Conservation (phyloP, 2,888 invertebrate species). For the Arctia plantaginis region DNA sequence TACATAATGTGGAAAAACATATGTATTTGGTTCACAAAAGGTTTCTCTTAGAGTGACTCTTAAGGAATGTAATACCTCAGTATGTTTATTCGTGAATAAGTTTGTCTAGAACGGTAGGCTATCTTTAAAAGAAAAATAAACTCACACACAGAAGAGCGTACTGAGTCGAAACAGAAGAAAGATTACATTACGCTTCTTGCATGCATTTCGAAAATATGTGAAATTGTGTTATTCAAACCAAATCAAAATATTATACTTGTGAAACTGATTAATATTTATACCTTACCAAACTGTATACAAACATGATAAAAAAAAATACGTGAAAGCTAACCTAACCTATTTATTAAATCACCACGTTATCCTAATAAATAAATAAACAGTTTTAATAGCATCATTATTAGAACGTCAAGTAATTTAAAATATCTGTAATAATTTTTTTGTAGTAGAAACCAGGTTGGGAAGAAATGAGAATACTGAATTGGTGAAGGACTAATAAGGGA, state of each 20-base stretch:
- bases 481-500: too few species aligned
- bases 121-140: too few species aligned
- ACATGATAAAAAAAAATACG: background rate
- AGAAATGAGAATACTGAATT: background rate
- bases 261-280: background rate
- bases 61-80: background rate
- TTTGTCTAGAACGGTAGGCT: background rate
- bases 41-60: background rate
- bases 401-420: background rate
- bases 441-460: background rate
- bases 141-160: too few species aligned
- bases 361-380: background rate
- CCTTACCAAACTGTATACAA: background rate
- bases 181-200: background rate
- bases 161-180: too few species aligned
- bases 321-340: background rate
- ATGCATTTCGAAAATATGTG: background rate
- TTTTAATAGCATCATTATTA: background rate
- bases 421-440: background rate
- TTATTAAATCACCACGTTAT: background rate
- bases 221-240: background rate
- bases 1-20: background rate
- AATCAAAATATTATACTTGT: background rate
- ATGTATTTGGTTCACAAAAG: background rate
- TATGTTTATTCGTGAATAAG: background rate